Percentiles rank a stretch among this genome's conserved stretches.
phyloP scores from a whole-genome alignment of 2,797 vertebrate genomes.

The Trematomus bernacchii region DNA sequence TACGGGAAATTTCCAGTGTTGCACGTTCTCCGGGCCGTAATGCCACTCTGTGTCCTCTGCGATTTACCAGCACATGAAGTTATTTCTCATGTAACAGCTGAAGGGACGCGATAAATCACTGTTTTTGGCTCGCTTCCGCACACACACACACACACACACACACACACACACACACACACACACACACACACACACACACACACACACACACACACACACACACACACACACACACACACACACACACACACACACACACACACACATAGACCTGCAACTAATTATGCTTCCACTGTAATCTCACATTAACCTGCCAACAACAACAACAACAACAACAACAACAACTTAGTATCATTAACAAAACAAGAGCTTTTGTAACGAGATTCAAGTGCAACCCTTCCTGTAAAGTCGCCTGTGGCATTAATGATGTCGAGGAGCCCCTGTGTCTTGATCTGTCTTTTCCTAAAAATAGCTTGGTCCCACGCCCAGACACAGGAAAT shows the following conservation, averaged over 20 bases:
- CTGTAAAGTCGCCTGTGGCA: conserved; percentile 45
- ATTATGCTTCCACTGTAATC: conserved; percentile 30
- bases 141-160: not conserved
- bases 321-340: conserved; percentile 46
- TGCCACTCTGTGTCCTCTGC: conserved; percentile 21
- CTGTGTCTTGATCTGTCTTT: conserved; percentile 56
- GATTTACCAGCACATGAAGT: conserved; percentile 31
- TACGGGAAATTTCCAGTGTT: conserved; percentile 28
- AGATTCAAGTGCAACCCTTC: conserved; percentile 35
- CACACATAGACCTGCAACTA: conserved; percentile 27
- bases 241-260: not conserved
- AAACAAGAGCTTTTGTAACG: conserved; percentile 32
- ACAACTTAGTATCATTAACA: conserved; percentile 22
- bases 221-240: not conserved
- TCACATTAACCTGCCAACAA: conserved; percentile 36
- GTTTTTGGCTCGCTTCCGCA: conserved; percentile 1
- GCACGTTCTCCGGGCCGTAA: conserved; percentile 25
- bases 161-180: conserved; percentile 6
- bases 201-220: conserved; percentile 1
- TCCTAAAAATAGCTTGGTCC: conserved; percentile 75
- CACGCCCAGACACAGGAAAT: conserved; percentile 72
- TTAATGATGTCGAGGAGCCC: conserved; percentile 42
- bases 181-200: not conserved
- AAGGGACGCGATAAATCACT: conserved; percentile 30
- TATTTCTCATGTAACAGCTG: conserved; percentile 45